Base-by-base conservation (phyloP, 2,113 vertebrate genomes). In the Rhadina sibilatrix region DNA sequence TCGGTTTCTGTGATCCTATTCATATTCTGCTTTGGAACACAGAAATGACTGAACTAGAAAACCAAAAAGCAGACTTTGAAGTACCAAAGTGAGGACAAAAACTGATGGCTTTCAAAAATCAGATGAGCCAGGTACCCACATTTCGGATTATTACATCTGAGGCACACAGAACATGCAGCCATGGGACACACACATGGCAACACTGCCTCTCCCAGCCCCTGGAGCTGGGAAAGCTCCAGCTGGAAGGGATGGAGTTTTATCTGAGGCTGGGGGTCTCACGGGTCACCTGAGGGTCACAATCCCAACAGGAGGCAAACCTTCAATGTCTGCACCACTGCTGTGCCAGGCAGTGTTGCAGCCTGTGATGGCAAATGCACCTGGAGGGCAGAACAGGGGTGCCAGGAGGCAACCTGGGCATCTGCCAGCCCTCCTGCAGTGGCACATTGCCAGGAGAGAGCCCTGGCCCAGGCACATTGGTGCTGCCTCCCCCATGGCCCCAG, bases 401-500 rank as follows among this genome's bases (percentile, higher is more conserved):
- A 64, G 33, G 23, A 31, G 31, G 16, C 31, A 38, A 1, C 0
- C 0, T 5, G 21, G 20, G 3, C 15, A 42, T 0, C 16, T 30
- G 14, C 11, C 40, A 31, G 20, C 46, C 69, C 5, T 44, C 9
- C 30, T 61, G n/a, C 37, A 33, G 7, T 0, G 2, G 4, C 4
- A 35, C 49, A 28, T 22, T 18, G 31, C 53, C 1, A 5, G 19
- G 10, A 17, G 15, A 18, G 8, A 11, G 28, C 1, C 47, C 35
- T 8, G 37, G 24, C 27, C 35, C 4, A 0, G 12, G 59, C 0
- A 3, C 1, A 0, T 0, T 4, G 37, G 28, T 49, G 82, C n/a
- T 30, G 17, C 0, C 23, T 8, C 53, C 64, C 61, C 6, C 37
- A 0, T 0, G 13, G 42, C 74, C 7, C 69, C 50, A 68, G 78